A percentile compares a stretch with the other conserved stretches of the same genome.
phyloP scores from a whole-genome alignment of 2,113 vertebrate species.

The Toxotes chatareus region DNA sequence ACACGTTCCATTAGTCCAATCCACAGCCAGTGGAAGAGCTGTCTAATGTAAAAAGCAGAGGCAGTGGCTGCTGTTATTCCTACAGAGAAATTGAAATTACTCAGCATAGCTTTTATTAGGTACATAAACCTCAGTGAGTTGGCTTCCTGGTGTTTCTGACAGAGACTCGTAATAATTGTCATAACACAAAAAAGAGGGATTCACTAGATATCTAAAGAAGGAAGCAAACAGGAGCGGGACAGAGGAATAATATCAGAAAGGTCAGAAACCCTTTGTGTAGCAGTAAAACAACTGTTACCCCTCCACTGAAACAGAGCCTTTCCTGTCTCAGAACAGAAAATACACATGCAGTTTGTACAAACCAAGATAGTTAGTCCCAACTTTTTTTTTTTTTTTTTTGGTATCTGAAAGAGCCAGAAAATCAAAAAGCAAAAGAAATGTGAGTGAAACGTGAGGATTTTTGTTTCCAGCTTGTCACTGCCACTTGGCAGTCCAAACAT shows the following conservation, averaged over 20 bases:
- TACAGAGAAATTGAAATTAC: constrained; percentile 76
- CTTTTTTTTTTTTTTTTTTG: constrained; percentile 3
- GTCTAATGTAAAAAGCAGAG: constrained; percentile 53
- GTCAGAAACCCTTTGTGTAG: constrained; percentile 24
- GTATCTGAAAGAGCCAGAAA: constrained; percentile 28
- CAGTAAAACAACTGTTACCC: constrained; percentile 36
- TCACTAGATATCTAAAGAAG: constrained; percentile 26
- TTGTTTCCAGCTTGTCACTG: constrained; percentile 56
- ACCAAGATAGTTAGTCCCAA: constrained; percentile 18
- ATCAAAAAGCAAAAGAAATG: constrained; percentile 26
- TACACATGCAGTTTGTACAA: constrained; percentile 23
- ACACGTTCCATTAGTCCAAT: constrained; percentile 62
- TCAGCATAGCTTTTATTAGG: constrained; percentile 72
- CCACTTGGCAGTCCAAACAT: constrained; percentile 57
- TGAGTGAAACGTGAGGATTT: constrained; percentile 55
- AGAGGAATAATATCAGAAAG: constrained; percentile 36
- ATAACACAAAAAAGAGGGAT: constrained; percentile 55
- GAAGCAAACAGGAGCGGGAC: constrained; percentile 28
- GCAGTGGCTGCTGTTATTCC: constrained; percentile 55
- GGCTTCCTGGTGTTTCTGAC: constrained; percentile 63
- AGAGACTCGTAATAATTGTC: constrained; percentile 67
- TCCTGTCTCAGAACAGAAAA: constrained; percentile 19
- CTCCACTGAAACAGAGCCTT: constrained; percentile 13
- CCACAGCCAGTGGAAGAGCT: constrained; percentile 44
- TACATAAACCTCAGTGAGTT: constrained; percentile 69